phyloP scores from a whole-genome alignment of 2,113 vertebrate genomes.

The Phrynosoma blainvillii region DNA sequence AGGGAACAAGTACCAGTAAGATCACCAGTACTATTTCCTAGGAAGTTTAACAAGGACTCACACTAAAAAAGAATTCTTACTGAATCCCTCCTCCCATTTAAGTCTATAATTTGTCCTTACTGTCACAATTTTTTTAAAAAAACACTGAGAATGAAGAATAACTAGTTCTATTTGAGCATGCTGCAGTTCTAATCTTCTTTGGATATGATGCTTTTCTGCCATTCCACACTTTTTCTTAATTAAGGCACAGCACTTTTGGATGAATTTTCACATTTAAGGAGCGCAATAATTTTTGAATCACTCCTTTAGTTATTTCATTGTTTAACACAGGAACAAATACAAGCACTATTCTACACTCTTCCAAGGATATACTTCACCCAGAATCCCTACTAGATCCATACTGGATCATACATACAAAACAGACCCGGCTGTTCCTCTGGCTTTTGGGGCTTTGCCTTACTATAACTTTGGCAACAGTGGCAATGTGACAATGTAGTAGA shows the following conservation, averaged over 20 bases:
- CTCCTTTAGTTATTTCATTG: too few relatives aligned
- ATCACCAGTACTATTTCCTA: background rate
- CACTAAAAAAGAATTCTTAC: background rate
- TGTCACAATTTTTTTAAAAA: background rate
- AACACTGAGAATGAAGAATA: background rate
- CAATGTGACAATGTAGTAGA: too few relatives aligned
- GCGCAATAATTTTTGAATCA: background rate
- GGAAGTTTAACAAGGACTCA: background rate
- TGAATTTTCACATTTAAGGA: background rate
- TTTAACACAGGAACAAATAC: background rate
- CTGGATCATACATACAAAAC: too few relatives aligned
- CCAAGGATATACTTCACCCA: too few relatives aligned
- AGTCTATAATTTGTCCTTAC: background rate
- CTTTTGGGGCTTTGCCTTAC: too few relatives aligned
- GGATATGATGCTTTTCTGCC: background rate
- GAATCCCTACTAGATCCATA: too few relatives aligned
- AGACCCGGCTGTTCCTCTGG: too few relatives aligned
- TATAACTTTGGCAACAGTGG: too few relatives aligned
- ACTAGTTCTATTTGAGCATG: background rate
- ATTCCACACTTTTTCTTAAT: background rate
- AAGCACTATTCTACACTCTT: background rate
- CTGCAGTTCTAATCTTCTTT: background rate
- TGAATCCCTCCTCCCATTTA: background rate
- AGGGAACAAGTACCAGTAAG: constrained; percentile 28
- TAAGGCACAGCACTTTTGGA: fast-evolving